phyloP scores from a whole-genome alignment of 1,140 invertebrate genomes.

The Nasonia giraulti region DNA sequence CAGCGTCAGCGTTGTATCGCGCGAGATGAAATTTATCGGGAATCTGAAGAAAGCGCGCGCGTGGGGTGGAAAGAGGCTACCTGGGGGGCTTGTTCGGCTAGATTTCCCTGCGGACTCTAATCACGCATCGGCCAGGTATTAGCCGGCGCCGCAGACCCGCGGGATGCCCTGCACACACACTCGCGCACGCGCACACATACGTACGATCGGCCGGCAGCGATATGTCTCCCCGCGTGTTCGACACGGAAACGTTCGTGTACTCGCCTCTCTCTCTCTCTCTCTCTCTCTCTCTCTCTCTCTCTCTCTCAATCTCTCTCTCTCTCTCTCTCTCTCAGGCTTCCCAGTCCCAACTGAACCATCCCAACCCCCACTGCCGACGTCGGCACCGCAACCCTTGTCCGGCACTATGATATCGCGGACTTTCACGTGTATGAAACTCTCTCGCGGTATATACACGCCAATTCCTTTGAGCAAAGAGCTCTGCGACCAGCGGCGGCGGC shows the following conservation, averaged over 20 bases:
- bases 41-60: conserved; percentile 32
- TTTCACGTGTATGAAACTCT: background rate
- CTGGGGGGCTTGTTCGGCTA: conserved; percentile 61
- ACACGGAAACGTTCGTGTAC: conserved; percentile 56
- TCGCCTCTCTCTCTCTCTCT: background rate
- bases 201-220: conserved; percentile 52
- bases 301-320: no score
- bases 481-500: background rate
- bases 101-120: conserved; percentile 71
- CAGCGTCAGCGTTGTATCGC: conserved; percentile 9
- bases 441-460: background rate
- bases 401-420: conserved; percentile 16
- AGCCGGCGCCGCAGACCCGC: conserved; percentile 52
- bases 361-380: background rate
- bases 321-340: conserved; percentile 26
- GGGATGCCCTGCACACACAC: conserved; percentile 34
- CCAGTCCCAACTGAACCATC: conserved; percentile 50
- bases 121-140: conserved; percentile 66
- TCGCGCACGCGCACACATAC: background rate
- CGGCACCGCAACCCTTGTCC: conserved; percentile 25
- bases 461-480: conserved; percentile 40
- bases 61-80: background rate
- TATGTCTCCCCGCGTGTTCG: conserved; percentile 58
- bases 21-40: conserved; percentile 40
- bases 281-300: no score